Base-by-base conservation (phyloP, 2,888 invertebrate species). In the Notodonta dromedarius region DNA sequence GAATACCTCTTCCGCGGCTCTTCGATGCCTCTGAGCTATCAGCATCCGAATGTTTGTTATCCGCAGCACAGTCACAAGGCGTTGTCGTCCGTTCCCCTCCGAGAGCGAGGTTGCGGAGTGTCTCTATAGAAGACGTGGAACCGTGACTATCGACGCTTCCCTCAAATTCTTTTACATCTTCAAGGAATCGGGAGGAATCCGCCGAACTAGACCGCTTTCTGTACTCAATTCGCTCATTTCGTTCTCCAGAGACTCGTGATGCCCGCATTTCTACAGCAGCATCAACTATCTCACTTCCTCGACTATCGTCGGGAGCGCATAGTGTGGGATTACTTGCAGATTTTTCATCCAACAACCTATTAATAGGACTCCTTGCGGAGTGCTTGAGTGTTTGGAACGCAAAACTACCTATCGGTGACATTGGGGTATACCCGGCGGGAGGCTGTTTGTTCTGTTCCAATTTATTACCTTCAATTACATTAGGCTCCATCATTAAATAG, bases 321-420 rank as follows among this genome's bases (percentile, higher is more conserved):
- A 96, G 83, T 50, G 96, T 94, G 0, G 96, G 96, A 79, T 96
- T 96, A 78, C 96, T 96, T 8, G 96, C 96, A 6, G 95, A 95
- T 70, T 95, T 95, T 64, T 95, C 94, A 4, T 94, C 94, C 61
- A 84, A 88, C 69, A 87, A 83, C 80, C 85, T 76, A 48, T 75
- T 79, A 16, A 82, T 79, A 1, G 86, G 83, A 62, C 82, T 85
- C 56, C 76, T 80, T 4, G 89, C 77, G 2, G 90, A 88, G 66
- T 87, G 82, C 62, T 90, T 91, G n/a, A 89, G 67, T 6, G 88
- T 83, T 64, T 86, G 83, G 52, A 94, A 88, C 4, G 93, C 83
- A 59, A 89, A 90, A 5, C 91, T 93, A 35, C 94, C 90, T 4
- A 95, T 94, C 0, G 96, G 96, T 4, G 96, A 96, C 96, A 96